Evolutionary conservation across 2,797 vertebrate species (phyloP).

Genomic region (Petrocephalus schoutedeni): DNA sequence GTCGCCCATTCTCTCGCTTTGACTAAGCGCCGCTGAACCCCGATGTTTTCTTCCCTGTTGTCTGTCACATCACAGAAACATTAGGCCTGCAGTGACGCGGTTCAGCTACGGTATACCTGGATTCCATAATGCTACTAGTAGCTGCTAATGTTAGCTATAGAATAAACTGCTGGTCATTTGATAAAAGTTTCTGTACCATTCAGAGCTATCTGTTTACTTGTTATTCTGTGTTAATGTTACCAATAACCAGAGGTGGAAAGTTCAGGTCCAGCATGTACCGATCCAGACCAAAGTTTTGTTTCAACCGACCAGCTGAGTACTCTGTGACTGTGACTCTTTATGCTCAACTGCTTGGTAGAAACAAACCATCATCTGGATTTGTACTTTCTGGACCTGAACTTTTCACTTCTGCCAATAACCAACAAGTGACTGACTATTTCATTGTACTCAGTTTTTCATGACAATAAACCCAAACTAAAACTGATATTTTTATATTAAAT

Average conservation of each 20-base stretch:
- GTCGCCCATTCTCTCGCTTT: conserved; percentile 70
- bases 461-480: neutral
- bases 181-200: neutral
- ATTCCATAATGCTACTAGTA: neutral
- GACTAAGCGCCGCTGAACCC: neutral
- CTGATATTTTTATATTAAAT: neutral
- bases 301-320: neutral
- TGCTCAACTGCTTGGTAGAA: too few species aligned
- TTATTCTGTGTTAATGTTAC: neutral
- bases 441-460: neutral
- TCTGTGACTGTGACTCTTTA: too few species aligned
- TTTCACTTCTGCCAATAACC: neutral
- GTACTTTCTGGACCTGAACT: neutral
- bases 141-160: neutral
- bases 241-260: neutral
- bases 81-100: neutral
- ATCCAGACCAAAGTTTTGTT: neutral
- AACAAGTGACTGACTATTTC: neutral
- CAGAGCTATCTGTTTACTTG: neutral
- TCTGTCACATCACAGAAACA: neutral
- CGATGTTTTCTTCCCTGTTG: neutral
- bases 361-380: too few species aligned
- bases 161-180: neutral
- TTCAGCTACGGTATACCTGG: neutral
- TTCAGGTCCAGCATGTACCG: neutral